These are phyloP conservation scores for Heteromyza rotundicornis DNA, from an alignment of 2,888 invertebrate species.

Conservation along the genomic window DNA sequence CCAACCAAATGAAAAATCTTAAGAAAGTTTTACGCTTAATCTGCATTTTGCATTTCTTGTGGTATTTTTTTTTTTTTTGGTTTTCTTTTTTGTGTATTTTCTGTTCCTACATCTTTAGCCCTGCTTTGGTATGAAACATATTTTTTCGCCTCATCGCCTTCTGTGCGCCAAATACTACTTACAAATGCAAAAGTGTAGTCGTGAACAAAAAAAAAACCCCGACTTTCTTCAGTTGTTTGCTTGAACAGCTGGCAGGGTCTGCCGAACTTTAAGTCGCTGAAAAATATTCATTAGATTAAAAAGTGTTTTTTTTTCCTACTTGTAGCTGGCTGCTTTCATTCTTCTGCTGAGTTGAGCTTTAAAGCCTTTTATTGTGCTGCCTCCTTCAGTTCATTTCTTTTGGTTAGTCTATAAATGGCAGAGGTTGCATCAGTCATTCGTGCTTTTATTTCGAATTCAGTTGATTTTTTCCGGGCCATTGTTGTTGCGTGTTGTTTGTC, in stretches of 20 bases:
- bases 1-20: not conserved
- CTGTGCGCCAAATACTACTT: conserved; percentile 23
- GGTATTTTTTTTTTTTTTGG: conserved; percentile 10
- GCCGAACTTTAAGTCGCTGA: conserved; percentile 26
- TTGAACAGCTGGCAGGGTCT: conserved; percentile 22
- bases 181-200: conserved; percentile 18
- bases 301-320: conserved; percentile 12
- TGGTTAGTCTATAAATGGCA: not conserved
- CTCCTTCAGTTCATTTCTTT: not conserved
- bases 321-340: not conserved
- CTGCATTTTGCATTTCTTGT: conserved; percentile 12
- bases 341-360: not conserved
- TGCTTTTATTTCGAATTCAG: too few species aligned
- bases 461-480: not conserved
- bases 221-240: conserved; percentile 9
- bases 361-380: not conserved
- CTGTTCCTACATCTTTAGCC: not conserved
- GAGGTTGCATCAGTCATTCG: not conserved
- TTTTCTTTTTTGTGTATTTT: not conserved
- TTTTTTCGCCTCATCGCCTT: conserved; percentile 10
- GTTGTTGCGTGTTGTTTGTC: not conserved
- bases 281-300: conserved; percentile 36
- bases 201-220: not conserved
- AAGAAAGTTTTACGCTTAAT: conserved; percentile 17
- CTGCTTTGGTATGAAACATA: not conserved